Percentiles rank a stretch among this genome's conserved stretches.
phyloP scores from a whole-genome alignment of 2,113 vertebrate genomes.

The Elgaria multicarinata region DNA sequence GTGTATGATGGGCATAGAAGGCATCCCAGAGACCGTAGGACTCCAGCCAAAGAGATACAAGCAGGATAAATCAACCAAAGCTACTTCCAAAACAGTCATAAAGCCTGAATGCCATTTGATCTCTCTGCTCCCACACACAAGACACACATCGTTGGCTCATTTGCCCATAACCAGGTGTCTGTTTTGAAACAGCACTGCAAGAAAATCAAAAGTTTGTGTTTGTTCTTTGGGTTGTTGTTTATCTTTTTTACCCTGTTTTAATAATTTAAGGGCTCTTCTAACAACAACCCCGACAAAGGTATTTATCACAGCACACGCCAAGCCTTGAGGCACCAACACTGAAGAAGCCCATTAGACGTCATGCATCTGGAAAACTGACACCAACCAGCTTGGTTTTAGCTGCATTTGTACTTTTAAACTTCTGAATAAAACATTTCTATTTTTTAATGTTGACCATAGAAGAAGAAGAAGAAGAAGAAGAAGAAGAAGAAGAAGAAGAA shows the following conservation, averaged over 20 bases:
- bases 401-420: slow-evolving; percentile 35
- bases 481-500: background rate
- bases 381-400: slow-evolving; percentile 54
- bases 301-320: slow-evolving; percentile 62
- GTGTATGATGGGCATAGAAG: too few relatives aligned
- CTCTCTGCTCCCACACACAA: background rate
- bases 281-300: slow-evolving; percentile 66
- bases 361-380: slow-evolving; percentile 54
- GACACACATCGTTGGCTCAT: fast-evolving
- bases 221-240: slow-evolving; percentile 9
- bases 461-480: background rate
- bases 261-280: slow-evolving; percentile 70
- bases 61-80: too few relatives aligned
- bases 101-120: too few relatives aligned
- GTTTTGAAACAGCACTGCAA: slow-evolving; percentile 28
- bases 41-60: too few relatives aligned
- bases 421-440: background rate
- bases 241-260: slow-evolving; percentile 54
- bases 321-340: slow-evolving; percentile 56
- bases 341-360: slow-evolving; percentile 63
- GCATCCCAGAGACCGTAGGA: too few relatives aligned
- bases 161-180: too few relatives aligned
- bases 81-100: too few relatives aligned
- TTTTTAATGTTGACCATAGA: background rate
- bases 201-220: slow-evolving; percentile 50